These are phyloP conservation scores for Morus bassanus DNA, from an alignment of 2,797 vertebrate species.

Conservation along the genomic window DNA sequence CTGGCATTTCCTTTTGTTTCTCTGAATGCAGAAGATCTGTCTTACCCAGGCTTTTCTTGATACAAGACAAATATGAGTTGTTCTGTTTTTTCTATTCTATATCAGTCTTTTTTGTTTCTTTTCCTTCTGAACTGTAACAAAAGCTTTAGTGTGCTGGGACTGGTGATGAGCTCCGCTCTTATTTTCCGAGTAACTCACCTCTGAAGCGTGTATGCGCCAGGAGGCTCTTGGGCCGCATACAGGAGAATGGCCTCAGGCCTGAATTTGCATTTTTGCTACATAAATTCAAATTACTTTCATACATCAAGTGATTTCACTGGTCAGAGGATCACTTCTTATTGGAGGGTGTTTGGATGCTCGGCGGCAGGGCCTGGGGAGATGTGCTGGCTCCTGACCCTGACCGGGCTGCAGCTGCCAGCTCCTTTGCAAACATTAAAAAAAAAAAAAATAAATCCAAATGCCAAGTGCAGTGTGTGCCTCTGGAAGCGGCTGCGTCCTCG, in stretches of 20 bases:
- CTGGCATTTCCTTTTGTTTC: background rate
- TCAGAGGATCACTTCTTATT: background rate
- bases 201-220: background rate
- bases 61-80: background rate
- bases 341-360: background rate
- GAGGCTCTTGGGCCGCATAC: background rate
- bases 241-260: background rate
- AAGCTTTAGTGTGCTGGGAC: background rate
- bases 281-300: slow-evolving; percentile 12
- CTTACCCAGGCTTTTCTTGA: background rate
- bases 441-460: background rate
- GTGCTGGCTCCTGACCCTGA: rapidly evolving
- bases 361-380: background rate
- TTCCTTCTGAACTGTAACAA: background rate
- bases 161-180: background rate
- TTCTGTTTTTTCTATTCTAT: background rate
- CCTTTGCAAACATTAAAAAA: background rate
- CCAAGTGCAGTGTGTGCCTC: rapidly evolving
- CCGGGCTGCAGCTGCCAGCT: background rate
- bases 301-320: background rate
- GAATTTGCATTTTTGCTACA: slow-evolving; percentile 31
- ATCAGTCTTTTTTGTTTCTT: background rate
- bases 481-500: background rate
- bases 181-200: background rate
- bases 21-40: background rate